phyloP scores from a whole-genome alignment of 2,113 vertebrate genomes.

The Neogale vison region DNA sequence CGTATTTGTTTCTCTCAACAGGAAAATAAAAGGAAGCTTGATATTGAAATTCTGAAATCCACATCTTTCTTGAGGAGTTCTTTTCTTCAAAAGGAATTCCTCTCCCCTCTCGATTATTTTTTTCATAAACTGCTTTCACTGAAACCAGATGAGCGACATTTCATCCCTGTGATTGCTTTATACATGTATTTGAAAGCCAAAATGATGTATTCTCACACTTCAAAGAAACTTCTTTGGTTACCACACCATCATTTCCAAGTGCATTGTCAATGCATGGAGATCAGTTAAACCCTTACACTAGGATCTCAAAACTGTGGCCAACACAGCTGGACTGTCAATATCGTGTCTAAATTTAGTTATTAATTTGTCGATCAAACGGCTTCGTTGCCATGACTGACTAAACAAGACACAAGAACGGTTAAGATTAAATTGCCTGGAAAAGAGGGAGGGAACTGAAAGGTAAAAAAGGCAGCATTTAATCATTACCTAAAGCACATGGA shows the following conservation, averaged over 20 bases:
- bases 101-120: background rate
- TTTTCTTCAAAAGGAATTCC: constrained; percentile 20
- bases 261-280: background rate
- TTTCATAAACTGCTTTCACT: constrained; percentile 8
- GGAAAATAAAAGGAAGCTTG: constrained; percentile 32
- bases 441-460: background rate
- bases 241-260: background rate
- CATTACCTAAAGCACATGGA: constrained; percentile 56
- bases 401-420: constrained; percentile 44
- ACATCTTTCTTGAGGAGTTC: background rate
- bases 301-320: background rate
- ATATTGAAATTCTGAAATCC: background rate
- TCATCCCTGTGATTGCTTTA: background rate
- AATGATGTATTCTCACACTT: background rate
- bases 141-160: background rate
- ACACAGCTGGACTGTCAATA: constrained; percentile 20
- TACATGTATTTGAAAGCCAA: constrained; percentile 41
- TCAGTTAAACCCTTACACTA: background rate
- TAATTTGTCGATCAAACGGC: constrained; percentile 38
- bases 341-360: constrained; percentile 31
- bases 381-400: constrained; percentile 69
- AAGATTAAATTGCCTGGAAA: constrained; percentile 72
- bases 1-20: background rate
- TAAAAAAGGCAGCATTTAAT: constrained; percentile 39
- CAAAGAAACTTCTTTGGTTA: background rate